Evolutionary conservation across 2,888 invertebrate genomes (phyloP), one percentile per base, ranked within the genome.

Genomic region (Cremastobaeus sp.): DNA sequence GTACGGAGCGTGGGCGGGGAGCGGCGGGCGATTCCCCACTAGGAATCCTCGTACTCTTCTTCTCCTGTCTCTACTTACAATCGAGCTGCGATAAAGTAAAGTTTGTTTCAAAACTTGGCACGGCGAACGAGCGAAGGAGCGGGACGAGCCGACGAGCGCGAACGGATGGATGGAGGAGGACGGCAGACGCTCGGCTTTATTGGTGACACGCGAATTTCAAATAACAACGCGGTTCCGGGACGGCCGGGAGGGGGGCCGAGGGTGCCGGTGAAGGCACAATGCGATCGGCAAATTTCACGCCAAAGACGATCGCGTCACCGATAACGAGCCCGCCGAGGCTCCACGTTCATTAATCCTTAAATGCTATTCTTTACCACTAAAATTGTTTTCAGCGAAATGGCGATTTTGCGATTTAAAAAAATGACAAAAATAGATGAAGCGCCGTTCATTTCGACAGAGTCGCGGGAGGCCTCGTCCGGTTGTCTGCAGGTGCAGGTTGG

Each of bases 41-140:
- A 32, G 32, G 11, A 32, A 32, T 32, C 32, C 32, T 9, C 32
- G 32, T 32, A 32, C 5, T 8, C n/a, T n/a, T 57, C 55, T 25
- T 21, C 55, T 54, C 62, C 50, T 47, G 76, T 54, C 76, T 70
- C 60, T 64, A 62, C 74, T 76, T 77, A 78, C 77, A 78, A 78
- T 78, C 81, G 82, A 80, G 81, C 80, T 78, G 79, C 83, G 83
- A 84, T 84, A 84, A 85, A 86, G 84, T 85, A 84, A 85, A 86
- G 85, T 85, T 86, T 85, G 84, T 83, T 84, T 83, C 80, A 78
- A 84, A 84, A 84, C 82, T 83, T 84, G 76, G 80, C 78, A 69
- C 77, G 45, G 48, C 21, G 50, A 55, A 25, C 59, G 75, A 54
- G 35, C 72, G 66, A 57, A 62, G 72, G 79, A 50, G 52, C 14